Evolutionary conservation across 2,888 invertebrate genomes (phyloP), one percentile per base, ranked within the genome.

Genomic region (Acleris cristana): DNA sequence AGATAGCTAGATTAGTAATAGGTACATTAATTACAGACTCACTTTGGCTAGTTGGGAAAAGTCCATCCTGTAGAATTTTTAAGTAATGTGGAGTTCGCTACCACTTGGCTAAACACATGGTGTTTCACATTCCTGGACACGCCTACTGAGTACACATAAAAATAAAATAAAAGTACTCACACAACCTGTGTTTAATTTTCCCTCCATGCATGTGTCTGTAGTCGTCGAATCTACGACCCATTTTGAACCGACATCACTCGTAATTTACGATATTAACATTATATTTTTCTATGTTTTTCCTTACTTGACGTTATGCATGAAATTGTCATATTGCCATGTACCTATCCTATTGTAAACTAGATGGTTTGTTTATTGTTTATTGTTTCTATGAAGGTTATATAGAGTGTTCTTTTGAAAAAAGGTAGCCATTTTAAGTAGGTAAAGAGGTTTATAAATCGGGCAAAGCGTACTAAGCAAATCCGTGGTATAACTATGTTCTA

Each of bases 151-250:
- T 18, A 48, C 48, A 48, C 16, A 48, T n/a, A 45, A 57, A 23
- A 44, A 45, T 19, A 34, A 55, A 34, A 55, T 19, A 12, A 45
- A 44, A 18, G 30, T 8, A 86, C 88, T 87, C 68, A 89, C 89
- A 78, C 82, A 84, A 69, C 79, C 75, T 72, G 85, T 77, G 71
- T 84, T 81, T 73, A 87, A 76, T 81, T 85, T 89, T 74, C 79
- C 83, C 85, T 86, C 90, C 90, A 90, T 90, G 73, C 84, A 84
- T 75, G 56, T 75, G 76, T 69, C 69, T 71, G 69, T 74, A 79
- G 78, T 76, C 52, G 51, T 34, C 14, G 51, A 51, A 55, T 34
- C 55, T 55, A 54, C 51, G 48, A 12, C 12, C 59, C 62, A 45
- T 44, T 49, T 19, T 61, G 48, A 23, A 21, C 40, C 57, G 51